These are phyloP conservation scores for Calephelis nemesis DNA, from an alignment of 1,140 invertebrate genomes.

Conservation along the genomic window DNA sequence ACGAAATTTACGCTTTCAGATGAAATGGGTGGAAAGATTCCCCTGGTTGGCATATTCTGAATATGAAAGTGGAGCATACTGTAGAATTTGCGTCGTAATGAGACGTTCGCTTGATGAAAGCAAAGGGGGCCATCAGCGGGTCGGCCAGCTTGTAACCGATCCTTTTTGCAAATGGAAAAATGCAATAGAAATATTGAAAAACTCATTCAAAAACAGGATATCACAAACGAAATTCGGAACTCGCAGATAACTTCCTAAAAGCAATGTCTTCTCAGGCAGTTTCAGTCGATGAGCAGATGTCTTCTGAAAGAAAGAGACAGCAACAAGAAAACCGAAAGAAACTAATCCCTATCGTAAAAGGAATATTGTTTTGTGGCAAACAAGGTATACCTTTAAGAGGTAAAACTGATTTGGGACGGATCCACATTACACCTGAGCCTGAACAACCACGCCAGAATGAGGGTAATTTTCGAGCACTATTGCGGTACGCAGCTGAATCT, in stretches of 20 bases:
- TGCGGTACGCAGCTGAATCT: too few species aligned
- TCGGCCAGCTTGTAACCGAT: neutral
- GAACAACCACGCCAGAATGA: too few species aligned
- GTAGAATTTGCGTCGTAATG: slow-evolving; percentile 2
- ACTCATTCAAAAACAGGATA: slow-evolving; percentile 4
- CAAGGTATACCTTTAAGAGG: too few species aligned
- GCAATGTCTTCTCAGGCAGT: neutral
- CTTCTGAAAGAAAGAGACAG: too few species aligned
- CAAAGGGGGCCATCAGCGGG: neutral
- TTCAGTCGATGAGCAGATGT: neutral
- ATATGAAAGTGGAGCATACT: neutral
- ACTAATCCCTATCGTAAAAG: too few species aligned
- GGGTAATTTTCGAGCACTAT: too few species aligned
- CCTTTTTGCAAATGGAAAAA: neutral
- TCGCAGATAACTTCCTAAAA: neutral
- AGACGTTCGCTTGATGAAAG: neutral
- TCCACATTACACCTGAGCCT: too few species aligned
- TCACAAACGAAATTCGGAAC: neutral
- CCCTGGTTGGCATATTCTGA: slow-evolving; percentile 1
- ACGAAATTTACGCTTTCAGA: slow-evolving; percentile 7
- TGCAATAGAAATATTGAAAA: neutral
- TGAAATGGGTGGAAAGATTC: neutral
- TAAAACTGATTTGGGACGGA: too few species aligned
- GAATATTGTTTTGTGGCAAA: too few species aligned
- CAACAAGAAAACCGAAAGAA: too few species aligned